Evolutionary conservation across 2,113 vertebrate genomes (phyloP), one percentile per base, ranked within the genome.

Genomic region (Illadopsis cleaveri): DNA sequence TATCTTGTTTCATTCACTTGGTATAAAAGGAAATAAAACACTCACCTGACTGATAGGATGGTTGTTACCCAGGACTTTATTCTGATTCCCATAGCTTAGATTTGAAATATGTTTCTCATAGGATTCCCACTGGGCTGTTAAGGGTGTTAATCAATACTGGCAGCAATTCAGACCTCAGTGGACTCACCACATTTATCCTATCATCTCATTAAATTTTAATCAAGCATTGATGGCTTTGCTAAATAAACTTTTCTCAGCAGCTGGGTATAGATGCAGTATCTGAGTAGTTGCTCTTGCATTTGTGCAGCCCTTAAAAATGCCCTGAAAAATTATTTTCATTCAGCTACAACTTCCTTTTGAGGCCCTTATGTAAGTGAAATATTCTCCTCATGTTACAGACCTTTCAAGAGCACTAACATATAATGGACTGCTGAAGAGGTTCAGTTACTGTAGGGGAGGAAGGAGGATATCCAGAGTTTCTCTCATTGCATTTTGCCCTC

Each of bases 141-240:
- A 80, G 85, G 89, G 72, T 78, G 78, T 96, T 97, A 96, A 96
- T 96, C 93, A 90, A 93, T 87, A 90, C 77, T 96, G 96, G 91
- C 93, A 96, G 93, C 94, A 89, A 70, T 72, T 93, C 86, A 96
- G 79, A 83, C 58, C 73, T 57, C 90, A 60, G 53, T 86, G 81
- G 92, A 61, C 89, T 88, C 70, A 58, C 38, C 54, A 70, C 89
- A 71, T 90, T 86, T 89, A 95, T 93, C 51, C 70, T 73, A 88
- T 89, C 64, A 91, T 70, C 24, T 44, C 83, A 96, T 94, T 89
- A 97, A 95, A 96, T 92, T 96, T 91, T 94, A 96, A 97, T 93
- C 88, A 90, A 91, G 53, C 65, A 82, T 87, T 93, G 95, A 95
- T 83, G 47, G 71, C 65, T 95, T 91, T 96, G 54, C 95, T 90